Evolutionary conservation across 2,797 vertebrate species (phyloP).

Genomic region (Champsocephalus gunnari): DNA sequence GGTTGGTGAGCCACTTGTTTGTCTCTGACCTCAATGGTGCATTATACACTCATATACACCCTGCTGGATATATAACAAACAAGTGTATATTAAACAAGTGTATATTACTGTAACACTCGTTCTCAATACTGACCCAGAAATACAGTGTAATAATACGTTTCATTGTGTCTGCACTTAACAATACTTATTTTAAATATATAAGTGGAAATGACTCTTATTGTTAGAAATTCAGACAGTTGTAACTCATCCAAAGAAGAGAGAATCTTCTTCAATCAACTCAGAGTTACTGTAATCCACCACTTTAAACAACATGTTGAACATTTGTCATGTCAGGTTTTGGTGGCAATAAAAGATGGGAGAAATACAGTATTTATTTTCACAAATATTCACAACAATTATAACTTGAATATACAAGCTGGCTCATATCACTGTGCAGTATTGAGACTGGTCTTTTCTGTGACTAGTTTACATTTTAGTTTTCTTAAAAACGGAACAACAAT

Average conservation of each 20-base stretch:
- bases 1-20: conserved; percentile 9
- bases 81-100: neutral
- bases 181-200: neutral
- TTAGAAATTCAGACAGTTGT: no score
- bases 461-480: neutral
- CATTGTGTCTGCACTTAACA: neutral
- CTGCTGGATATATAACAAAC: neutral
- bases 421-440: neutral
- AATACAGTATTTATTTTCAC: neutral
- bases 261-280: no score
- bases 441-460: neutral
- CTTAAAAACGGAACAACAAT: neutral
- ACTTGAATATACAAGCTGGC: neutral
- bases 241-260: neutral
- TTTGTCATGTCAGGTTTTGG: neutral
- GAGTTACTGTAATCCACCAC: neutral
- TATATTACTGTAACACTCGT: neutral
- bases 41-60: neutral
- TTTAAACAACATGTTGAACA: neutral
- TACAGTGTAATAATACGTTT: neutral
- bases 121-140: neutral
- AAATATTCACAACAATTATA: neutral
- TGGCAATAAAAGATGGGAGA: neutral
- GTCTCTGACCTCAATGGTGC: neutral
- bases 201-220: neutral